These are phyloP conservation scores for Parazoanthus swiftii DNA, from an alignment of 92 coral and sea anemone species.

Conservation along the genomic window DNA sequence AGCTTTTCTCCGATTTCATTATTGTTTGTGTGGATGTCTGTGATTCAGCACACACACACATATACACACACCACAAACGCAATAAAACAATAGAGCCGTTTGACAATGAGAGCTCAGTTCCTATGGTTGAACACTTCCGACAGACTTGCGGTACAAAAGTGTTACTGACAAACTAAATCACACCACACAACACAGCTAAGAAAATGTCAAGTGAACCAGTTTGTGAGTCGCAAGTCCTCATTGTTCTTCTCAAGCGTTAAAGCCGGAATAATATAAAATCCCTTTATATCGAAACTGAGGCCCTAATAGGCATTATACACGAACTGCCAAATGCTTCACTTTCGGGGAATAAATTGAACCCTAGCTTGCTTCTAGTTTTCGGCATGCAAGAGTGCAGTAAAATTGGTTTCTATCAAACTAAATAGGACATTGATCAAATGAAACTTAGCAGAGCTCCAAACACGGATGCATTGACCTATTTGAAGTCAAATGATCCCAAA, in stretches of 20 bases:
- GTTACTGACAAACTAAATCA: not conserved
- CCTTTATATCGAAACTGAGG: not conserved
- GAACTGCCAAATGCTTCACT: not conserved
- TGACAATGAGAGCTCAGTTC: not conserved
- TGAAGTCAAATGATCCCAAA: not conserved
- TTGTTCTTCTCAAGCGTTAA: conserved; percentile 10
- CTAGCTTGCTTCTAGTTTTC: too few relatives aligned
- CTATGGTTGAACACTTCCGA: too few relatives aligned
- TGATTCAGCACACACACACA: not conserved
- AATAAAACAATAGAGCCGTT: not conserved
- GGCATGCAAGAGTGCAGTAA: too few relatives aligned
- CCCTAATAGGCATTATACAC: too few relatives aligned
- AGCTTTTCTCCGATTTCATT: not conserved
- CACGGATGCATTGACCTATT: too few relatives aligned
- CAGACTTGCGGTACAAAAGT: not conserved
- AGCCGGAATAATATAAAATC: not conserved
- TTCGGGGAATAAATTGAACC: too few relatives aligned
- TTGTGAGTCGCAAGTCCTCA: conserved; percentile 7
- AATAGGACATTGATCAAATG: too few relatives aligned
- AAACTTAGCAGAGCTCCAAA: too few relatives aligned
- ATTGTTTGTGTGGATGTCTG: not conserved
- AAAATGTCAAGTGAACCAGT: conserved; percentile 10
- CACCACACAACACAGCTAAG: not conserved
- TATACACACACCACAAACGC: not conserved
- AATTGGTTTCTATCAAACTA: too few relatives aligned